Base-by-base conservation (phyloP, 2,113 vertebrate genomes). In the Bostrychus sinensis region DNA sequence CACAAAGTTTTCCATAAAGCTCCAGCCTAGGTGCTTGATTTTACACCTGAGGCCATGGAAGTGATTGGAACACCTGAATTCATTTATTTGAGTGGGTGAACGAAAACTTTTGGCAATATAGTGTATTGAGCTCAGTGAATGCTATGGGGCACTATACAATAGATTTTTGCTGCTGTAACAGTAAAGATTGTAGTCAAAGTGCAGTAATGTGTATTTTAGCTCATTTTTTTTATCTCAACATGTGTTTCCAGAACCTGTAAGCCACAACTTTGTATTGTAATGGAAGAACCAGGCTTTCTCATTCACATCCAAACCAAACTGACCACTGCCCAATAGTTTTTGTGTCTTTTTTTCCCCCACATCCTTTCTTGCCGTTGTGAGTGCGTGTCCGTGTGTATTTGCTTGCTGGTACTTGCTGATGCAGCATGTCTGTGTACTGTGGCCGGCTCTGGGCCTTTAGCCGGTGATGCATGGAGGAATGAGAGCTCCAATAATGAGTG, bases 381-480 rank as follows among this genome's bases (percentile, higher is more conserved):
- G 53, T 51, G 56, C 30, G 17, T 10, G 12, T 38, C 42, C 50
- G 56, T 62, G 67, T 28, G 51, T 65, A 51, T 57, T 25, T 60
- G 50, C 19, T 37, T 32, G 25, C 28, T 42, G 66, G 45, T 81
- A 37, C 71, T 85, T 81, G 88, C 80, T 87, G 83, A 88, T 58
- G 56, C 57, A 78, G 83, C 85, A 82, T 65, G 62, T 80, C 56
- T 80, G 58, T 64, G 70, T 70, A 67, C 75, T 5, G 73, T 51
- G 72, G 62, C 65, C 56, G 20, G 62, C 57, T 69, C 66, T 43
- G 62, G 64, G 73, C 63, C 55, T 66, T 51, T 63, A 41, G 65
- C 70, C 67, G 63, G 76, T 90, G 85, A 89, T 85, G 82, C 82
- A 89, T 86, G 75, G 72, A 75, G 65, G 63, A 84, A 67, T 84